Percentiles rank a stretch among this genome's conserved stretches.
Conservation (phyloP, 1,140 invertebrate genomes). For the Zaprionus ghesquierei region DNA sequence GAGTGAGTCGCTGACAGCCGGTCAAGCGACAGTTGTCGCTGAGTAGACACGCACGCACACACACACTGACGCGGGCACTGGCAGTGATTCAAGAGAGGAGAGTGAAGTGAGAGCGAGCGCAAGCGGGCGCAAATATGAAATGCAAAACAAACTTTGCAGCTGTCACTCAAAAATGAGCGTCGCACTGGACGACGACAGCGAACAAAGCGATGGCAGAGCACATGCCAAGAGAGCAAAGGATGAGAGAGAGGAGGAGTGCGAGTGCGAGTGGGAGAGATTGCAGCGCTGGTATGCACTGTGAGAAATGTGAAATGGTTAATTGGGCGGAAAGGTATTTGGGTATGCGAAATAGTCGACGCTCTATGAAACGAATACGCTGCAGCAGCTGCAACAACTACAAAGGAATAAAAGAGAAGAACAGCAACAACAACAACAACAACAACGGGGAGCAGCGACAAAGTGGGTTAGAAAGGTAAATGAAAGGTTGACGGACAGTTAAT, state of each 20-base stretch:
- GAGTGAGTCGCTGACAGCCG: constrained; percentile 46
- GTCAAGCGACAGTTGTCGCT: constrained; percentile 76
- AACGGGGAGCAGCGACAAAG: constrained; percentile 10
- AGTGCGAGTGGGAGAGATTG: background rate
- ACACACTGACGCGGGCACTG: background rate
- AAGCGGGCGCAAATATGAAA: constrained; percentile 70
- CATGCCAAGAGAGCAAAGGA: constrained; percentile 6
- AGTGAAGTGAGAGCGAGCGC: constrained; percentile 5
- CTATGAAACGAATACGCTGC: constrained; percentile 30
- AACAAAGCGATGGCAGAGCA: constrained; percentile 38
- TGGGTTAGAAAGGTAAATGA: constrained; percentile 51
- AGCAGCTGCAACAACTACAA: constrained; percentile 1
- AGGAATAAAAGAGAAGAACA: background rate
- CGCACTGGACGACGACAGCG: constrained; percentile 49
- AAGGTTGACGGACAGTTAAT: constrained; percentile 53
- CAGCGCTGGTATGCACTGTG: constrained; percentile 50
- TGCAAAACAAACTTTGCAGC: constrained; percentile 80
- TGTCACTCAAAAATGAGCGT: constrained; percentile 80
- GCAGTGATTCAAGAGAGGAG: background rate
- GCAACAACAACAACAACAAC: background rate
- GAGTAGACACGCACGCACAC: constrained; percentile 30
- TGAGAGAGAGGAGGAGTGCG: background rate
- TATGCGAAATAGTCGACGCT: constrained; percentile 36
- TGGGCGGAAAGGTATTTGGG: constrained; percentile 62
- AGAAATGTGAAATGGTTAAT: constrained; percentile 69